Conservation (phyloP, 1,140 invertebrate genomes). For the Magallana gigas region DNA sequence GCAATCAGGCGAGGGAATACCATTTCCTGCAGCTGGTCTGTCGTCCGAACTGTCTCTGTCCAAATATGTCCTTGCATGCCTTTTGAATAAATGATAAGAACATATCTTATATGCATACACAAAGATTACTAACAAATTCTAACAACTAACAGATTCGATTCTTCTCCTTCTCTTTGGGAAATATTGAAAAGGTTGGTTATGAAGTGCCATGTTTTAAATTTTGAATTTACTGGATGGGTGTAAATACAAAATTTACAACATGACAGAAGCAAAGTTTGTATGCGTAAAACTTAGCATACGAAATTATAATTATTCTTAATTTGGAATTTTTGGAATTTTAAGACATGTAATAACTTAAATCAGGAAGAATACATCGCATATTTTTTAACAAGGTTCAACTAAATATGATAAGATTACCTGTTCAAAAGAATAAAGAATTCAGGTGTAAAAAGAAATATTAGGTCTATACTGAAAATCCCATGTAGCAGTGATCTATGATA, state of each 20-base stretch:
- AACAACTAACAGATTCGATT: too few relatives aligned
- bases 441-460: background rate
- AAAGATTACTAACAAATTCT: background rate
- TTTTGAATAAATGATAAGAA: slow-evolving; percentile 23
- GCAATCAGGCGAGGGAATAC: slow-evolving; percentile 73
- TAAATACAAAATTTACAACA: too few relatives aligned
- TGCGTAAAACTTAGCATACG: background rate
- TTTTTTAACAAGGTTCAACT: too few relatives aligned
- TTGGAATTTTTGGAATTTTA: background rate
- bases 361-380: background rate
- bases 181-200: background rate
- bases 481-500: background rate
- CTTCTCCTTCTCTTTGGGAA: background rate
- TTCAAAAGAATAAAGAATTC: background rate
- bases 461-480: background rate
- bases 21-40: slow-evolving; percentile 67
- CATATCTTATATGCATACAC: background rate
- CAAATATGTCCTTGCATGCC: slow-evolving; percentile 73
- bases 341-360: background rate
- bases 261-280: too few relatives aligned
- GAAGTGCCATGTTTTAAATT: too few relatives aligned
- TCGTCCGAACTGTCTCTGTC: slow-evolving; percentile 69
- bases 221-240: too few relatives aligned
- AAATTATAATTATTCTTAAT: background rate
- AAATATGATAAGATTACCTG: background rate